Evolutionary conservation across 1,140 invertebrate species (phyloP), one percentile per base, ranked within the genome.

Genomic region (Neuroterus valhalla): DNA sequence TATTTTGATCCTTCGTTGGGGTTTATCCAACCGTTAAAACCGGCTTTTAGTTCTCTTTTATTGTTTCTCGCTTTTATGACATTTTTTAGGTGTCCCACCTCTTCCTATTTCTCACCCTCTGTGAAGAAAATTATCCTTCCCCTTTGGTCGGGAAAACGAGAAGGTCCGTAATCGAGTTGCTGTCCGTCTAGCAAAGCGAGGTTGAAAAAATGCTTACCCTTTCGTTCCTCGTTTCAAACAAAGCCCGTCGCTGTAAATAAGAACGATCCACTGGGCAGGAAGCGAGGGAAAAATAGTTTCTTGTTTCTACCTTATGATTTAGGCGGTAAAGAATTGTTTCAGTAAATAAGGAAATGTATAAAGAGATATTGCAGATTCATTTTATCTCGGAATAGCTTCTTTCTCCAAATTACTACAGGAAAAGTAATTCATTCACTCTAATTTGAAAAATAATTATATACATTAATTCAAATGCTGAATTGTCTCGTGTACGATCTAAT

Each of bases 171-270:
- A 62, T 62, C 55, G 55, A 62, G 23, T 55, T 55, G 52, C 52
- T 55, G 26, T 26, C 19, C 52, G 23, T 55, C 23, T 55, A 55
- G 23, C n/a, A 23, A 31, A 26, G 2, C 31, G 23, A 31, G 26
- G 2, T 15, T 12, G 55, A 14, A 15, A 62, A 62, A 62, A 62
- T 62, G 31, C 15, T 26, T 62, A 31, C 31, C 23, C 26, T 62
- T 26, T 26, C 17, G 17, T 48, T 15, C 55, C n/a, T 62, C 26
- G 26, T 55, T 62, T 23, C 26, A 12, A 62, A 62, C 31, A 62
- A 62, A 62, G 55, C 55, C 31, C n/a, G 55, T 14, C 31, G 31
- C 55, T 62, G 55, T 62, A 62, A 62, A 62, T 62, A 62, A 62
- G 26, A 62, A 23, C 23, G 23, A 26, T 26, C 10, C 55, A 14